A percentile compares a stretch with the other conserved stretches of the same genome.
Evolutionary conservation across 2,113 vertebrate genomes (phyloP).

Genomic region (Thalassoma bifasciatum): DNA sequence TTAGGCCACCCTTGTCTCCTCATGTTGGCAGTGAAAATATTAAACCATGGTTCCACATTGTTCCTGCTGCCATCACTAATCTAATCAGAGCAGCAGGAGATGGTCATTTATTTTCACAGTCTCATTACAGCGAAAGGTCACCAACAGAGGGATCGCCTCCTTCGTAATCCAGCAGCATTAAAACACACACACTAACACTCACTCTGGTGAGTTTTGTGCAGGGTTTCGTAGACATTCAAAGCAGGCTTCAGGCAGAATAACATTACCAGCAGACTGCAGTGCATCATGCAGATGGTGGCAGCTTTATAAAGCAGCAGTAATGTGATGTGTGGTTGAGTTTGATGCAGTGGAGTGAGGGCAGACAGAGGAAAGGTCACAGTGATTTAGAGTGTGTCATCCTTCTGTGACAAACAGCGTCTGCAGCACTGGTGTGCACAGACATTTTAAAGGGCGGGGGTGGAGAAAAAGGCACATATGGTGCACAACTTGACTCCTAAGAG

Average conservation of each 20-base stretch:
- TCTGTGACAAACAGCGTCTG: background rate
- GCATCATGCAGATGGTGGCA: slow-evolving; percentile 21
- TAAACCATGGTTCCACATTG: background rate
- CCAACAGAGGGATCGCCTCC: background rate
- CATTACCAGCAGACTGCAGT: slow-evolving; percentile 3
- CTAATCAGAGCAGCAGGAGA: slow-evolving; percentile 31
- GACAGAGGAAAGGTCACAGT: slow-evolving; percentile 60
- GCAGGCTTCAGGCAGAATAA: slow-evolving; percentile 4
- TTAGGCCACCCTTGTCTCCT: too few relatives aligned
- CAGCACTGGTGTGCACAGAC: background rate
- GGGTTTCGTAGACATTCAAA: background rate
- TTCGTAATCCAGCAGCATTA: background rate
- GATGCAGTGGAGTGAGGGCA: slow-evolving; percentile 5
- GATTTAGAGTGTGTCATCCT: slow-evolving; percentile 19
- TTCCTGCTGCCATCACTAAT: background rate
- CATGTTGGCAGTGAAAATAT: background rate
- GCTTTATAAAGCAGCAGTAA: slow-evolving; percentile 56
- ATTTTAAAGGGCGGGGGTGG: too few relatives aligned
- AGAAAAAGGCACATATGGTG: too few relatives aligned
- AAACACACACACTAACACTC: background rate
- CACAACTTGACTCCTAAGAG: too few relatives aligned
- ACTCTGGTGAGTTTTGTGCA: background rate
- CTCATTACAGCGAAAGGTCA: slow-evolving; percentile 75
- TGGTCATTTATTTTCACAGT: slow-evolving; percentile 51
- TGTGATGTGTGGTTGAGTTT: background rate